phyloP scores from a whole-genome alignment of 2,888 invertebrate genomes.

The Geophilus truncorum region DNA sequence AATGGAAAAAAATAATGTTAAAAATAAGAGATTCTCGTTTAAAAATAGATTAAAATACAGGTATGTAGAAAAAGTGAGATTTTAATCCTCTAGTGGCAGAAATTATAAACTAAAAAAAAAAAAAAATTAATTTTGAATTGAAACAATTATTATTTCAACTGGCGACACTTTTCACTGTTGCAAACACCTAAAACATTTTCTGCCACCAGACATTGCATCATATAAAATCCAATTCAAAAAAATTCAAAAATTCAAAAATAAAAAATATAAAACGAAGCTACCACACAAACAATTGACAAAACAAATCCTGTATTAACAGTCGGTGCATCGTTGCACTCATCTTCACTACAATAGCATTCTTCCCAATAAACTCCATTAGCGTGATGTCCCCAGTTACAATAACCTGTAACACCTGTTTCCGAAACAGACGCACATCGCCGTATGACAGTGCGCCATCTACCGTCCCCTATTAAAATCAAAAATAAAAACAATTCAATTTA shows the following conservation, averaged over 20 bases:
- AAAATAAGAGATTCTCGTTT: no score
- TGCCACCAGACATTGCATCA: no score
- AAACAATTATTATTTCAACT: no score
- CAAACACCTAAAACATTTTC: no score
- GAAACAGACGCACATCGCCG: slow-evolving; percentile 84
- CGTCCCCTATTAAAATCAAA: slow-evolving; percentile 67
- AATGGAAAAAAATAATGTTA: no score
- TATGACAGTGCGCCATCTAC: slow-evolving; percentile 86
- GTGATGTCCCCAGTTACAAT: slow-evolving; percentile 90
- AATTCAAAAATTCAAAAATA: background rate
- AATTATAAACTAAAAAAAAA: no score
- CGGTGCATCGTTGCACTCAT: slow-evolving; percentile 67
- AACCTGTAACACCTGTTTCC: slow-evolving; percentile 86
- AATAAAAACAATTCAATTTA: background rate
- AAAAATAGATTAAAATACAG: no score
- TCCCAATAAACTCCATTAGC: slow-evolving; percentile 95
- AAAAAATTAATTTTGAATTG: no score
- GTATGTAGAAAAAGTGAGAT: no score
- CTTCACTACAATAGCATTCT: slow-evolving; percentile 89
- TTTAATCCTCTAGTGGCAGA: no score
- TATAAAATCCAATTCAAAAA: no score
- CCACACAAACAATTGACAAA: background rate
- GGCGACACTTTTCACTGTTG: no score
- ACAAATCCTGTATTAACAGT: background rate
- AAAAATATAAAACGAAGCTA: background rate